Conservation (phyloP, 2,113 vertebrate genomes). For the Petaurus breviceps region DNA sequence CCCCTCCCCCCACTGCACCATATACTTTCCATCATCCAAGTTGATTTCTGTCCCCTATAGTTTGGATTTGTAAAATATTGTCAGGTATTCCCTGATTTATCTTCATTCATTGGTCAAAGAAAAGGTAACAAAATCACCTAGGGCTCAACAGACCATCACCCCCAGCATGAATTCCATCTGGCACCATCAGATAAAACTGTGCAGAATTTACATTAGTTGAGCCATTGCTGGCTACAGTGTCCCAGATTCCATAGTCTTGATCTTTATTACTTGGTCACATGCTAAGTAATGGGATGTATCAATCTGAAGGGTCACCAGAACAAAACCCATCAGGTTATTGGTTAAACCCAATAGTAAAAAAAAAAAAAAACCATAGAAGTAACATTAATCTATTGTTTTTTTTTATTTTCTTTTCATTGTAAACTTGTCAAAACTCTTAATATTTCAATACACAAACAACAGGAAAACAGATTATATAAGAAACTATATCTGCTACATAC, state of each 20-base stretch:
- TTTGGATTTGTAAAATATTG: neutral
- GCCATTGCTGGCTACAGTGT: neutral
- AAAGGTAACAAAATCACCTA: neutral
- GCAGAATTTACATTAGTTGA: neutral
- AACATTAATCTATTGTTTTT: neutral
- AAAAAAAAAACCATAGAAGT: neutral
- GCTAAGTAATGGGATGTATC: neutral
- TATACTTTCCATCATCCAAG: neutral
- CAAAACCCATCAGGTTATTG: neutral
- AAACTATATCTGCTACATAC: neutral
- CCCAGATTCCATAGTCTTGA: neutral
- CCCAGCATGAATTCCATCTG: neutral
- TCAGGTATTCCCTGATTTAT: slow-evolving; percentile 9
- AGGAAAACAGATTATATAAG: neutral
- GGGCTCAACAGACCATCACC: neutral
- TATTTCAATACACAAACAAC: neutral
- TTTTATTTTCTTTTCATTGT: neutral
- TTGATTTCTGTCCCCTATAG: neutral
- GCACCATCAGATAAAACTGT: neutral
- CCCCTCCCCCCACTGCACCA: neutral
- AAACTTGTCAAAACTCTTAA: neutral
- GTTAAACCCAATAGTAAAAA: neutral
- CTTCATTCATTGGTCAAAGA: neutral
- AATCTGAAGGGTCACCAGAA: neutral
- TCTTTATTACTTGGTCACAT: neutral